Base-by-base conservation (phyloP, 2,113 vertebrate species). In the Oryzias woworae region DNA sequence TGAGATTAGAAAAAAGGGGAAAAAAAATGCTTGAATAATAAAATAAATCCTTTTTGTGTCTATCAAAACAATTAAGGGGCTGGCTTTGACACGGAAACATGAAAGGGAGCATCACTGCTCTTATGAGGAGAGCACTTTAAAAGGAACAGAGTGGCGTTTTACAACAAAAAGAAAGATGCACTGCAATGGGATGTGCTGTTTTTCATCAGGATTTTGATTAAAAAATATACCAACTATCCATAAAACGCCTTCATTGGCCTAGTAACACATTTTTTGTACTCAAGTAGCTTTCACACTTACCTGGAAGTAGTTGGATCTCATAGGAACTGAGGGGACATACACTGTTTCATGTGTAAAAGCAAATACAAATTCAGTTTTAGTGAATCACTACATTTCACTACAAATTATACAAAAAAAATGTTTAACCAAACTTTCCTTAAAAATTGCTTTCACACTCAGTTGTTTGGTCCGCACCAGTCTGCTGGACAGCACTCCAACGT, bases 31-130 rank as follows among this genome's bases (percentile, higher is more conserved):
- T 36, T 36, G 36, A 36, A 68, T 66, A 65, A 71, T 26, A 50
- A 53, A 73, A 80, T 53, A 64, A 69, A 62, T 48, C 18, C 36
- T 44, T 78, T 45, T 55, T 36, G 53, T 56, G 61, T 26, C 55
- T 66, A 81, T 87, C 73, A 87, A 84, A 82, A 85, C 80, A 85
- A 85, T 83, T 77, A 80, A 48, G 24, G 36, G 45, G 60, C 50
- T 47, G 60, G 52, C 64, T 82, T 78, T 77, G 58, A 82, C 74
- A 73, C 54, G 49, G 58, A 61, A 53, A 72, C 56, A 62, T 68
- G 58, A 77, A 81, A 80, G 46, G 48, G n/a, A 65, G 58, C 42
- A 41, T 66, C 58, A 5, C 46, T 68, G 24, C 28, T n/a, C 43
- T 72, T 42, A 52, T 62, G 72, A 70, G 59, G 50, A 43, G 22